A percentile compares a stretch with the other conserved stretches of the same genome.
Evolutionary conservation across 2,797 vertebrate species (phyloP).

Genomic region (Channallabes apus): DNA sequence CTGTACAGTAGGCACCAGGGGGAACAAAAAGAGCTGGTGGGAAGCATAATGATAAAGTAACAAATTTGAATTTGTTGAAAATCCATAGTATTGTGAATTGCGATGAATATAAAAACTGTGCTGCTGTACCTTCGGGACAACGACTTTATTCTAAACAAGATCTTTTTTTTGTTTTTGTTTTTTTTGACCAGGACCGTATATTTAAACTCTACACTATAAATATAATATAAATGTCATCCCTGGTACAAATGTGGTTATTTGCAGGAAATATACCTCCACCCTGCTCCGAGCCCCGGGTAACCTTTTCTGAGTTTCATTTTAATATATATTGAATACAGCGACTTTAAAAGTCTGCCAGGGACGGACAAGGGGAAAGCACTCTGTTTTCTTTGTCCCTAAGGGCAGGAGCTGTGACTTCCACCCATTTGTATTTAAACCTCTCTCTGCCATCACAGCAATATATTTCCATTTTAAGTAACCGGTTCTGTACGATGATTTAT

Average conservation of each 20-base stretch:
- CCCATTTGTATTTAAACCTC: slow-evolving; percentile 25
- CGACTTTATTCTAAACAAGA: background rate
- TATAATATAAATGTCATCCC: slow-evolving; percentile 39
- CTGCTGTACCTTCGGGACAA: background rate
- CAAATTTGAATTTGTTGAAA: background rate
- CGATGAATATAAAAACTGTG: background rate
- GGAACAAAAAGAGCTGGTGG: background rate
- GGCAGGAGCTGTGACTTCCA: slow-evolving; percentile 32
- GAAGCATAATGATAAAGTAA: background rate
- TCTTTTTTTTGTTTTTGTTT: background rate
- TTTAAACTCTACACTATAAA: slow-evolving; percentile 28
- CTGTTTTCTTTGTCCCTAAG: slow-evolving; percentile 23
- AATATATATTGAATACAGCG: slow-evolving; percentile 55
- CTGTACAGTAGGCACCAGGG: background rate
- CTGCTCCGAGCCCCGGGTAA: slow-evolving; percentile 23
- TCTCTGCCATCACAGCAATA: slow-evolving; percentile 7
- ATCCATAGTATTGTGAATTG: background rate
- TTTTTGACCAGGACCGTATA: slow-evolving; percentile 1
- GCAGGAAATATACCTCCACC: slow-evolving; percentile 28
- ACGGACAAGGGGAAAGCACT: slow-evolving; percentile 33
- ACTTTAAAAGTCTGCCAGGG: slow-evolving; percentile 37
- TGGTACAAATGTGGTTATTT: slow-evolving; percentile 34
- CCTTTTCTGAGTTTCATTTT: slow-evolving; percentile 50
- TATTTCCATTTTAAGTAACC: slow-evolving; percentile 36
- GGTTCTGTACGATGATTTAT: slow-evolving; percentile 30